Conservation (phyloP, 2,888 invertebrate species). For the Drosophila siamana region DNA sequence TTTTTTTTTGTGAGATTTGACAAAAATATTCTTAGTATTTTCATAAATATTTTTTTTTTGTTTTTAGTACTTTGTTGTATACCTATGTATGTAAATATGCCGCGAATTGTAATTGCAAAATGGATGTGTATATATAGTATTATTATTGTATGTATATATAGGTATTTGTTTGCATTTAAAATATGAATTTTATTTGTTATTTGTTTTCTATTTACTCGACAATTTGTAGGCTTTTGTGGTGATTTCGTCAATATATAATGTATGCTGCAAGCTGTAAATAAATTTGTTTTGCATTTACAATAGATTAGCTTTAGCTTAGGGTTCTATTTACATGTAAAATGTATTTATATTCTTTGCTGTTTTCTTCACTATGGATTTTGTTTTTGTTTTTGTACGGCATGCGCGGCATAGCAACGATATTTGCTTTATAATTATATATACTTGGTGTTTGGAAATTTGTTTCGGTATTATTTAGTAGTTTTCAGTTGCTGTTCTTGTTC, state of each 20-base stretch:
- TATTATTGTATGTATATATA: conserved; percentile 48
- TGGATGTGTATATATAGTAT: conserved; percentile 47
- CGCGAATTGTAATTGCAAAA: conserved; percentile 55
- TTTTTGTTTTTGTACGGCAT: conserved; percentile 61
- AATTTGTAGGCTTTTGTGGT: conserved; percentile 75
- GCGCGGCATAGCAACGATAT: conserved; percentile 53
- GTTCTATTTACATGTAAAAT: conserved; percentile 68
- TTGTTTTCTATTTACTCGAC: conserved; percentile 46
- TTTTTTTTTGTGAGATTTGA: conserved; percentile 39
- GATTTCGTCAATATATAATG: conserved; percentile 67
- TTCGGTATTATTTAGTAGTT: conserved; percentile 27
- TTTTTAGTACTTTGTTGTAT: conserved; percentile 17
- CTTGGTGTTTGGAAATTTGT: background rate
- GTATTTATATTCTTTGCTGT: conserved; percentile 20
- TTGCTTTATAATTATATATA: conserved; percentile 30
- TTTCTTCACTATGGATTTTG: background rate
- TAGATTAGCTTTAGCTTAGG: conserved; percentile 58
- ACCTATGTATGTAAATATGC: conserved; percentile 57
- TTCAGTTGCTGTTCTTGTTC: conserved; percentile 44
- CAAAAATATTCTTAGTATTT: conserved; percentile 39
- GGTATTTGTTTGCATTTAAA: conserved; percentile 64
- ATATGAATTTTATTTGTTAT: conserved; percentile 69
- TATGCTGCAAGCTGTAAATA: conserved; percentile 77
- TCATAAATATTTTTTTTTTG: conserved; percentile 6
- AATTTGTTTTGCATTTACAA: conserved; percentile 55